phyloP scores from a whole-genome alignment of 2,113 vertebrate genomes.

The Lamprotornis superbus region DNA sequence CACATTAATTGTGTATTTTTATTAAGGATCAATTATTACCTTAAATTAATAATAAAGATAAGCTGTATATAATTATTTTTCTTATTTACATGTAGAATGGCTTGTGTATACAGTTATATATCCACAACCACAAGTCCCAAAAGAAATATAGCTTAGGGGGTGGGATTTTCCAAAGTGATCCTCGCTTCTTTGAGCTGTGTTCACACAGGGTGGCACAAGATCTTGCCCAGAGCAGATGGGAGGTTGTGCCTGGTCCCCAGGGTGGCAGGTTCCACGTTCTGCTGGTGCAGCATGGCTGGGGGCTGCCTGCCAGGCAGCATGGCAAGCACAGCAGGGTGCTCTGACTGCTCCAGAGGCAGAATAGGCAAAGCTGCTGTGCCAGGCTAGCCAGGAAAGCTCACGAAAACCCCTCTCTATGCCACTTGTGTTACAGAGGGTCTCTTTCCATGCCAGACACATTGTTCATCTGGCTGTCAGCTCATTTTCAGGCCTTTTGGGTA shows the following conservation, averaged over 20 bases:
- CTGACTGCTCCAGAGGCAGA: background rate
- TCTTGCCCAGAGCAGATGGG: rapidly evolving
- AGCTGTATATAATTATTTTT: background rate
- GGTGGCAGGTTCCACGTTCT: background rate
- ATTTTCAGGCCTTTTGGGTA: background rate
- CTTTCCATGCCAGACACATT: background rate
- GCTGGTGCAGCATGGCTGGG: rapidly evolving
- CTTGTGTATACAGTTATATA: background rate
- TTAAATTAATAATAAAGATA: conserved; percentile 12
- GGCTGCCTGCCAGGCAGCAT: background rate
- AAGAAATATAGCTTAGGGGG: background rate
- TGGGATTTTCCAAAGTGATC: background rate
- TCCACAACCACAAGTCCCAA: background rate
- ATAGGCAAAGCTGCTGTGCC: background rate
- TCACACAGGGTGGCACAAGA: background rate
- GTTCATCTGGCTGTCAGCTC: rapidly evolving
- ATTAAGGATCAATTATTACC: background rate
- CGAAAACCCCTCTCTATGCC: background rate
- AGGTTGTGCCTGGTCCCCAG: rapidly evolving
- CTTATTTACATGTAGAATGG: background rate
- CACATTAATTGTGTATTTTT: background rate
- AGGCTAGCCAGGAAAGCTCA: background rate
- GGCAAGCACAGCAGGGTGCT: background rate
- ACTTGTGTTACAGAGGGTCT: background rate
- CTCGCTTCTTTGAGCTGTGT: background rate